A percentile compares a stretch with the other conserved stretches of the same genome.
These are phyloP conservation scores for Oedothorax gibbosus DNA, from an alignment of 1,140 invertebrate genomes.

Conservation along the genomic window DNA sequence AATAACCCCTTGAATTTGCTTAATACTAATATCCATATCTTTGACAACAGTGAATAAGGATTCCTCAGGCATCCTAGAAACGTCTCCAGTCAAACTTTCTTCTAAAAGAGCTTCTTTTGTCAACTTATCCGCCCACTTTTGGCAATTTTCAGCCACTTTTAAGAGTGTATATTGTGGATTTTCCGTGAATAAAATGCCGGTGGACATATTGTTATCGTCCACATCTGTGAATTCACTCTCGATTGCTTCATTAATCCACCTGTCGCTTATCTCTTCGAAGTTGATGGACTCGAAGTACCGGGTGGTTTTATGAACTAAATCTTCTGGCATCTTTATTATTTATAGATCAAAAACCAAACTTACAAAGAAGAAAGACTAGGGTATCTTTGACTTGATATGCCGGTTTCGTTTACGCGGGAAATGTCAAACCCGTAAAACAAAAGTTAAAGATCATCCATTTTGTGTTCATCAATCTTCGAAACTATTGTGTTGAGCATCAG, in stretches of 20 bases:
- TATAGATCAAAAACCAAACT: too few species aligned
- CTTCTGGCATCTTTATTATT: not conserved
- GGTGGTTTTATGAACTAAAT: not conserved
- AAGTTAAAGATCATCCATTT: too few species aligned
- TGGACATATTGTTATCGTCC: conserved; percentile 24
- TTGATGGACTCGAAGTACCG: conserved; percentile 31
- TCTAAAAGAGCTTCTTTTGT: not conserved
- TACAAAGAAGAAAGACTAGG: too few species aligned
- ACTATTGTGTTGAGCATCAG: too few species aligned
- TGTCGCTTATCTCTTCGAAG: conserved; percentile 38
- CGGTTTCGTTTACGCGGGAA: too few species aligned
- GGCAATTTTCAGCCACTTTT: not conserved
- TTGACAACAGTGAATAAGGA: conserved; percentile 25
- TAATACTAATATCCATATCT: conserved; percentile 14
- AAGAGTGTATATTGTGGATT: not conserved
- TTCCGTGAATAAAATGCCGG: conserved; percentile 20
- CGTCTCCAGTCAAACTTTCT: not conserved
- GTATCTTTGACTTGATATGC: too few species aligned
- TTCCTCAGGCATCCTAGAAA: not conserved
- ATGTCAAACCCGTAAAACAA: too few species aligned
- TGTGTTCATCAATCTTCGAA: too few species aligned
- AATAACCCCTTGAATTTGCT: conserved; percentile 27
- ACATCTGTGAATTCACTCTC: conserved; percentile 44
- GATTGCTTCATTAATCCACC: conserved; percentile 38
- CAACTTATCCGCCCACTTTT: not conserved